These are phyloP conservation scores for Corythornis madagascariensis DNA, from an alignment of 2,113 vertebrate species.

Conservation along the genomic window DNA sequence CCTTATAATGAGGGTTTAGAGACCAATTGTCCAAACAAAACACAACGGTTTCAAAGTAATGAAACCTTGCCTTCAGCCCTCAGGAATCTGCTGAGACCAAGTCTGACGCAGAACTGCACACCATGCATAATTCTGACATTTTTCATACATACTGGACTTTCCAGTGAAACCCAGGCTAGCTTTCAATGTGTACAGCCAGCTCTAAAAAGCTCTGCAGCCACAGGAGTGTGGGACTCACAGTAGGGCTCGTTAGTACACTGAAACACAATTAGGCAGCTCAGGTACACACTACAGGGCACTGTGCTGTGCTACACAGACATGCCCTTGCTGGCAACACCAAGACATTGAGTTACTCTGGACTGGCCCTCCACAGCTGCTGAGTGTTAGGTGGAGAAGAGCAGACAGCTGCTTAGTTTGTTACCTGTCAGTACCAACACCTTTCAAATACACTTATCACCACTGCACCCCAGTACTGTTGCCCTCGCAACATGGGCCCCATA, in stretches of 20 bases:
- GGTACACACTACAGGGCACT: not conserved
- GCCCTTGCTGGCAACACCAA: not conserved
- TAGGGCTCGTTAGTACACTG: not conserved
- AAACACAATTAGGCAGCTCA: not conserved
- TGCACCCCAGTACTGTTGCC: not conserved
- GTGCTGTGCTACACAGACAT: not conserved
- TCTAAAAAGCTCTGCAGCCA: not conserved
- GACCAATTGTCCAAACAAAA: not conserved
- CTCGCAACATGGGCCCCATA: not conserved
- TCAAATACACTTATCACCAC: not conserved
- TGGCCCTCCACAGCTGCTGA: not conserved
- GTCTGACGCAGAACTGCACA: not conserved
- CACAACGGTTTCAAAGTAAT: not conserved
- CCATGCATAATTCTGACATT: not conserved
- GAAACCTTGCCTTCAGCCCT: not conserved
- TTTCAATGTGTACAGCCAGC: not conserved
- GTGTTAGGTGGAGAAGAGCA: not conserved
- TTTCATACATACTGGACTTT: not conserved
- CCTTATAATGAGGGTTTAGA: not conserved
- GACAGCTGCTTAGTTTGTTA: not conserved
- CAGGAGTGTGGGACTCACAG: not conserved
- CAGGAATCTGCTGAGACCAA: not conserved
- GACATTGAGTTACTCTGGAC: not conserved
- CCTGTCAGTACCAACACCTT: not conserved
- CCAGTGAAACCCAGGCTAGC: not conserved